Conservation (phyloP, 30 jellyfish, hydroid and myxozoan species). For the Aurelia sp. region DNA sequence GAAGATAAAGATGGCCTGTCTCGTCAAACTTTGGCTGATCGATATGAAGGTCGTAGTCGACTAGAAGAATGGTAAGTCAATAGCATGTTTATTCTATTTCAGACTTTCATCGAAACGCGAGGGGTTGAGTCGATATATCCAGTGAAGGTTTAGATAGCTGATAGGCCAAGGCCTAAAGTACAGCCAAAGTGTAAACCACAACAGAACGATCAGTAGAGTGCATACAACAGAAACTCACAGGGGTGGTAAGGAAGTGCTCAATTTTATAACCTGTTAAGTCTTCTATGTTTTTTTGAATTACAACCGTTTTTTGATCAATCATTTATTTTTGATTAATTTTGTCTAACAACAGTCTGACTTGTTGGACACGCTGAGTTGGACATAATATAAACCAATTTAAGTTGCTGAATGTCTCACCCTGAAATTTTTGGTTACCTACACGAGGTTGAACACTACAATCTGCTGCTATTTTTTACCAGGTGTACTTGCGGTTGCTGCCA, state of each 20-base stretch:
- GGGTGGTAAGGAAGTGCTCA: too few relatives aligned
- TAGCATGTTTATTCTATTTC: neutral
- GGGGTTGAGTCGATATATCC: neutral
- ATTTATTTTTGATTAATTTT: neutral
- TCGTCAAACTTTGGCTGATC: constrained; percentile 15
- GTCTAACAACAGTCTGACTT: too few relatives aligned
- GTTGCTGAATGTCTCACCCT: neutral
- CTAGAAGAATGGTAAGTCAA: constrained; percentile 9
- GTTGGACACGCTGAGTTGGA: too few relatives aligned
- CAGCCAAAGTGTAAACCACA: too few relatives aligned
- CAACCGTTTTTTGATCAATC: neutral
- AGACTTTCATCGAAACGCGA: neutral
- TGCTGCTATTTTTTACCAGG: neutral
- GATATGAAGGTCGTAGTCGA: constrained; percentile 12
- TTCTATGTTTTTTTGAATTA: too few relatives aligned
- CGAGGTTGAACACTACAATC: neutral
- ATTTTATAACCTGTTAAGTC: too few relatives aligned
- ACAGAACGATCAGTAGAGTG: too few relatives aligned
- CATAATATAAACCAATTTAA: neutral
- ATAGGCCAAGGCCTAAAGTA: too few relatives aligned
- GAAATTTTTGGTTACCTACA: neutral
- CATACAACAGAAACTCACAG: too few relatives aligned
- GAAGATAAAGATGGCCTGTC: constrained; percentile 18
- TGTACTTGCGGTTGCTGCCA: constrained; percentile 26
- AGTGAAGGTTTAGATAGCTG: too few relatives aligned